Evolutionary conservation across 2,113 vertebrate genomes (phyloP), one percentile per base, ranked within the genome.

Genomic region (Apteryx owenii): DNA sequence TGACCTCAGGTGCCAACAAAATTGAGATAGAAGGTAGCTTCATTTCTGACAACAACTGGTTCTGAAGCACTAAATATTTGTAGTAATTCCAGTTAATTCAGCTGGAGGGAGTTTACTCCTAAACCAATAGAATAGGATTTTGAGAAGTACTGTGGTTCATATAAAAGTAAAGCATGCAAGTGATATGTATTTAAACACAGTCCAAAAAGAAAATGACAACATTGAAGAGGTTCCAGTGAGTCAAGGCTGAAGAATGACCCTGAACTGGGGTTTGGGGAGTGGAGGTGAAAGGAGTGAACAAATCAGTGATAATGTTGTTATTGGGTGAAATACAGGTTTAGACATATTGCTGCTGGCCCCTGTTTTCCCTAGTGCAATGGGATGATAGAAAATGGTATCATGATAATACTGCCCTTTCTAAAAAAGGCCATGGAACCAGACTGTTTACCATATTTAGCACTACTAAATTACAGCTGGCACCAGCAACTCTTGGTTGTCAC

Each of bases 381-480:
- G 68, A 71, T 92, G 76, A 86, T 80, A 95, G 90, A 86, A 95
- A 94, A 89, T 65, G 79, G 88, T 94, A 93, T 89, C 85, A 53
- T 1, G 16, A 93, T 83, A 95, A 62, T 78, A 54, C 90, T 96
- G 76, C 76, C 71, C 95, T 92, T 94, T 81, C 96, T 95, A 95
- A 90, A 97, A 97, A 97, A 96, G 96, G 96, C 88, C 90, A 75
- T 0, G 0, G 71, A 97, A 96, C 71, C 95, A 88, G 93, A 66
- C 72, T 88, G 64, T 82, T 88, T 50, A 83, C 96, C 96, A 95
- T 97, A 97, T 97, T 96, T 97, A 96, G 96, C 88, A 83, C 79
- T 70, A 36, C 71, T 90, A 83, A 93, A 85, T 90, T 77, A 88
- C 10, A 0, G 77, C 54, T 96, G 96, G 95, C 95, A 96, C 46